These are phyloP conservation scores for Micropterix aruncella DNA, from an alignment of 2,888 invertebrate species.

Conservation along the genomic window DNA sequence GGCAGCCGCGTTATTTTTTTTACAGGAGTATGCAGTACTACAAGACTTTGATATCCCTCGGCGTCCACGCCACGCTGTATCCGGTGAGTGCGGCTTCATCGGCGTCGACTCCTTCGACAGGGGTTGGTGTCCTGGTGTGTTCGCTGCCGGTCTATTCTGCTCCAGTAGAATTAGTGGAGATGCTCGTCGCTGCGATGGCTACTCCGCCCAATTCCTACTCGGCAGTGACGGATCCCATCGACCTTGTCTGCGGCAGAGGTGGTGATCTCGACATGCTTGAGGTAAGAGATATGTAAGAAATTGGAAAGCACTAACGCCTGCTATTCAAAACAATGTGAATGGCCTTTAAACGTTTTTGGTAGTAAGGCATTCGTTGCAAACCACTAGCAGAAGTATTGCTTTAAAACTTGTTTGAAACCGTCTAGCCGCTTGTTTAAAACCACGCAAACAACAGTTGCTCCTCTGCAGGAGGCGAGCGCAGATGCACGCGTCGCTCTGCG, in stretches of 20 bases:
- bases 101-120: slow-evolving; percentile 20
- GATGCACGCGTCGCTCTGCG: too few relatives aligned
- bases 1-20: too few relatives aligned
- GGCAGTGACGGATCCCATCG: slow-evolving; percentile 65
- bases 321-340: too few relatives aligned
- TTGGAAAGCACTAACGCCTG: too few relatives aligned
- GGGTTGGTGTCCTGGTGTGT: slow-evolving; percentile 27
- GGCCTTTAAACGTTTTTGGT: too few relatives aligned
- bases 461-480: too few relatives aligned
- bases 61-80: slow-evolving; percentile 38
- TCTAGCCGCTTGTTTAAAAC: too few relatives aligned
- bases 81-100: slow-evolving; percentile 21
- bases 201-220: slow-evolving; percentile 74
- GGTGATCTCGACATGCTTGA: slow-evolving; percentile 66
- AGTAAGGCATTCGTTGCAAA: too few relatives aligned
- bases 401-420: too few relatives aligned
- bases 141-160: slow-evolving; percentile 42
- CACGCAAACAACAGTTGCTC: too few relatives aligned
- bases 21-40: slow-evolving; percentile 50
- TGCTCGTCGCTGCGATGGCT: slow-evolving; percentile 38
- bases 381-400: too few relatives aligned
- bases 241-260: slow-evolving; percentile 64
- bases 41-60: slow-evolving; percentile 50
- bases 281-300: too few relatives aligned
- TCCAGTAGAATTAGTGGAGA: slow-evolving; percentile 25